These are phyloP conservation scores for Oxygymnocypris stewartii DNA, from an alignment of 2,113 vertebrate species.

Conservation along the genomic window DNA sequence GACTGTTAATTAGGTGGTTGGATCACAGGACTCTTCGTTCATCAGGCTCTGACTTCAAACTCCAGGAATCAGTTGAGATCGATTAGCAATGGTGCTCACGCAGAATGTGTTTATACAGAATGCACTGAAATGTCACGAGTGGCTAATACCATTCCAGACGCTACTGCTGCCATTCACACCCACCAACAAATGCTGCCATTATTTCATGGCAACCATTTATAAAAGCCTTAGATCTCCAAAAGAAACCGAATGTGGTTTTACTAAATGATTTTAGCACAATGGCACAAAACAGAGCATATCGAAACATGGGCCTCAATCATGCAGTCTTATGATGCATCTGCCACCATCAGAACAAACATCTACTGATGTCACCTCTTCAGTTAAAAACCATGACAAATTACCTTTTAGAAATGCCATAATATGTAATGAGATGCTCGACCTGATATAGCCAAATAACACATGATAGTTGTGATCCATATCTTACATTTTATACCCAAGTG, in stretches of 20 bases:
- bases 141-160: neutral
- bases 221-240: neutral
- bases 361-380: neutral
- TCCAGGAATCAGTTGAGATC: neutral
- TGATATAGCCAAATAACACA: neutral
- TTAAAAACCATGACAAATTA: neutral
- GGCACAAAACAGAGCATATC: neutral
- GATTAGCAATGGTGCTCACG: neutral
- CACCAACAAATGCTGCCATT: neutral
- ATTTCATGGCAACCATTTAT: neutral
- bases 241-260: neutral
- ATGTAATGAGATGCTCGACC: neutral
- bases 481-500: neutral
- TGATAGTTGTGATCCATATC: neutral
- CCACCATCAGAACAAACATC: neutral
- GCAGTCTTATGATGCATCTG: neutral
- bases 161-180: neutral
- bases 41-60: neutral
- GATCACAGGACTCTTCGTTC: neutral
- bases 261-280: neutral
- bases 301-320: neutral
- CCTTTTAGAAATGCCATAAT: neutral
- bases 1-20: neutral
- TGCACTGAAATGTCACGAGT: slow-evolving; percentile 5
- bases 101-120: neutral